Evolutionary conservation across 2,888 invertebrate species (phyloP), one percentile per base, ranked within the genome.

Genomic region (Drosophila fungiperda): DNA sequence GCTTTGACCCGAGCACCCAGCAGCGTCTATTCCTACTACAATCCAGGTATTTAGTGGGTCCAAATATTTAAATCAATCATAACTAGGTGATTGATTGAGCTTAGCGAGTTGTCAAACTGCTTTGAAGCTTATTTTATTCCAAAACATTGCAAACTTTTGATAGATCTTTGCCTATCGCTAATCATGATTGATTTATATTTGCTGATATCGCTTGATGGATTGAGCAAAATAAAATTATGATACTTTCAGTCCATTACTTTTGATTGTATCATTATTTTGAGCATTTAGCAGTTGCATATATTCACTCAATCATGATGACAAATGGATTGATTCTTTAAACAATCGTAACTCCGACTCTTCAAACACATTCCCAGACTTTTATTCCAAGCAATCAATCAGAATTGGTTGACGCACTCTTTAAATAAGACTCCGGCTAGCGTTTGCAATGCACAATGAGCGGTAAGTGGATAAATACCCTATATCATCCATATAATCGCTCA

Each of bases 1-100:
- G 92, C 91, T 20, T 68, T 93, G 20, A 92, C 92, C 8, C 91
- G 93, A 5, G 83, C 91, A 1, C 89, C 89, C 26, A 86, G 82
- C 52, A 86, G 75, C 45, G 79, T 92, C 32, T 93, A 92, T 54
- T 81, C 86, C 32, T 87, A 90, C 54, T 92, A 92, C 62, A 93
- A 93, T 85, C 89, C 92, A 15, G 91, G 92, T 50, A 80, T 92
- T 58, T 93, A 87, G 81, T 11, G n/a, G 12, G 11, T 20, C 9
- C 36, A 45, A 45, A 45, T 45, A 45, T 23, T 15, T 15, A 2
- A 33, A 55, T 73, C 66, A 67, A 73, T 63, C 42, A 40, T 52
- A 52, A 76, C 63, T 70, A 3, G 3, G 20, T 45, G 64, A 59
- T 55, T 40, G 38, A 29, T 26, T 35, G 32, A 33, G 23, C 7